phyloP scores from a whole-genome alignment of 92 coral and sea anemone species.

The Porites lobata region DNA sequence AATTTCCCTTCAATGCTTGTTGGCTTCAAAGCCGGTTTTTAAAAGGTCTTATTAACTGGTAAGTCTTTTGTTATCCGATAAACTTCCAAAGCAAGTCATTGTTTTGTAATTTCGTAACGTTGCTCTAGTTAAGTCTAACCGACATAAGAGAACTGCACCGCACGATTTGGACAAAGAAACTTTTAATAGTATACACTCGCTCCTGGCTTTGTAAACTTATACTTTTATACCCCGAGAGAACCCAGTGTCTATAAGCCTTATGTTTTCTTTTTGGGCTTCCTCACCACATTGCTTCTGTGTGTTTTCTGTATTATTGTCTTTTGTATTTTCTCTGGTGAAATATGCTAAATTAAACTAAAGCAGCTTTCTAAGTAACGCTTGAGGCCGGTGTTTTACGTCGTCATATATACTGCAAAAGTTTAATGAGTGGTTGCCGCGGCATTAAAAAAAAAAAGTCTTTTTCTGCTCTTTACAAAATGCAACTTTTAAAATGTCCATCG shows the following conservation, averaged over 20 bases:
- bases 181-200: too few relatives aligned
- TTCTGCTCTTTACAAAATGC: background rate
- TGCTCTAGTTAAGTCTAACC: background rate
- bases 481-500: background rate
- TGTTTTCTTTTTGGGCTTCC: too few relatives aligned
- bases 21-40: background rate
- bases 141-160: background rate
- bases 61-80: background rate
- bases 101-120: background rate
- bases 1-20: background rate
- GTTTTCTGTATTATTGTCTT: too few relatives aligned
- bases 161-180: background rate
- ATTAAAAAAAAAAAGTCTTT: background rate
- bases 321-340: too few relatives aligned
- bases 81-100: too few relatives aligned
- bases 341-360: background rate
- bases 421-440: background rate
- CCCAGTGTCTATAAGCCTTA: too few relatives aligned
- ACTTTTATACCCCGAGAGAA: too few relatives aligned
- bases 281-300: too few relatives aligned
- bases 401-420: too few relatives aligned
- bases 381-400: background rate
- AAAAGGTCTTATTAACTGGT: background rate
- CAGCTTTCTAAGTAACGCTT: background rate
- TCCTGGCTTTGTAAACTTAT: too few relatives aligned